Evolutionary conservation across 2,797 vertebrate species (phyloP), one percentile per base, ranked within the genome.

Genomic region (Sebastes vulpes): DNA sequence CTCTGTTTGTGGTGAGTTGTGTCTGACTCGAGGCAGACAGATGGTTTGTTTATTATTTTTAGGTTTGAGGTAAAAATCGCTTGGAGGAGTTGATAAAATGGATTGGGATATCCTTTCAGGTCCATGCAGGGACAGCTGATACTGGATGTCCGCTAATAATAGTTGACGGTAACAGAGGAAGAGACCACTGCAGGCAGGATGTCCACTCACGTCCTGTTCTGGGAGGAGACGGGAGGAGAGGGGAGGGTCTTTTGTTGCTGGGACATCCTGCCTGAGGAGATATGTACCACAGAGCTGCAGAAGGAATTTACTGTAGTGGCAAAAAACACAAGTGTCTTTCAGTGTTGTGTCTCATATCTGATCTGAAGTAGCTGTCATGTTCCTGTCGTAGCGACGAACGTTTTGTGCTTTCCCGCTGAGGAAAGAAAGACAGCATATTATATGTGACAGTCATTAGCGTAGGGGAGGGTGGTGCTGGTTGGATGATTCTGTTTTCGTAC

Each of bases 121-220:
- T 23, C 59, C 6, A 16, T 14, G 58, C 46, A 38, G 28, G 35
- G 60, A 81, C 92, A 92, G 87, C 85, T 91, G 83, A 94, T 84
- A 38, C 60, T 64, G 74, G 54, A 66, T 4, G 64, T 64, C 42
- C 6, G 65, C 82, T 94, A 93, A 92, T 88, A 92, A 94, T 93
- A 94, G 87, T 35, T 23, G 65, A 50, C 4, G 38, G 50, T 86
- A 82, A 90, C 78, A 92, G 88, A 95, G 94, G 94, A 95, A 95
- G 81, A 78, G 86, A 77, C 65, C 70, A 16, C 86, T 74, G 89
- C 84, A 84, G 85, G 85, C 95, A 95, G 94, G 95, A 95, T 90
- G 90, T 94, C 79, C 88, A 92, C 89, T 92, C 82, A 79, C 67
- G 82, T 95, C 95, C 93, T 93, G 92, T 89, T 92, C 84, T 75